phyloP scores from a whole-genome alignment of 2,113 vertebrate species.

The Silurus glanis region DNA sequence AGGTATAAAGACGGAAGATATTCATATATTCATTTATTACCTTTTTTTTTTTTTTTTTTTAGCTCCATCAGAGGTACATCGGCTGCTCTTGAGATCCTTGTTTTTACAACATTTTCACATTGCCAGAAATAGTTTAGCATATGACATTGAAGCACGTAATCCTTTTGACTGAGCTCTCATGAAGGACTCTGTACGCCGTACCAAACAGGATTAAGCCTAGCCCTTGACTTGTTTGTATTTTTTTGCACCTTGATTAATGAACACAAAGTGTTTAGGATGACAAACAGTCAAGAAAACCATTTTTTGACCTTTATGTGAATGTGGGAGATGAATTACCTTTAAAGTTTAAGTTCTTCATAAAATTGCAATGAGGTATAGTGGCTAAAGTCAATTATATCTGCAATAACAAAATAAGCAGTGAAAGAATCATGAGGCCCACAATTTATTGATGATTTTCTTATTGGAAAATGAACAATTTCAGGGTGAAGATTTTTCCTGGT shows the following conservation, averaged over 20 bases:
- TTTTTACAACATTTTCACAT: slow-evolving; percentile 32
- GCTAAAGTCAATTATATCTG: neutral
- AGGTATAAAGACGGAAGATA: neutral
- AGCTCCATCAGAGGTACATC: slow-evolving; percentile 32
- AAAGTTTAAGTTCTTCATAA: neutral
- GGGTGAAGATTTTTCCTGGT: neutral
- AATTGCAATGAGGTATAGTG: neutral
- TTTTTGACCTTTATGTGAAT: neutral
- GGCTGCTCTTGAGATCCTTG: slow-evolving; percentile 26
- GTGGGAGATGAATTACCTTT: neutral
- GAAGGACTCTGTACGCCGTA: slow-evolving; percentile 20
- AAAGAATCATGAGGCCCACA: neutral
- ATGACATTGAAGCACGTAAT: slow-evolving; percentile 50
- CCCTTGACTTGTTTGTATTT: neutral
- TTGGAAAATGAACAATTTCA: neutral
- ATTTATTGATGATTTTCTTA: neutral
- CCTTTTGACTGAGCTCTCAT: slow-evolving; percentile 41
- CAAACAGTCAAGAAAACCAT: neutral
- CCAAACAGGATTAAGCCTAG: slow-evolving; percentile 12
- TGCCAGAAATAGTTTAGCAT: slow-evolving; percentile 42
- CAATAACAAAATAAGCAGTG: neutral
- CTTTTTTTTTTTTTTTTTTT: neutral
- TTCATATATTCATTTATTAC: neutral
- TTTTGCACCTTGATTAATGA: slow-evolving; percentile 1
- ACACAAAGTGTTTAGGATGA: neutral